phyloP scores from a whole-genome alignment of 2,888 invertebrate genomes.

The Campoplex nolae region DNA sequence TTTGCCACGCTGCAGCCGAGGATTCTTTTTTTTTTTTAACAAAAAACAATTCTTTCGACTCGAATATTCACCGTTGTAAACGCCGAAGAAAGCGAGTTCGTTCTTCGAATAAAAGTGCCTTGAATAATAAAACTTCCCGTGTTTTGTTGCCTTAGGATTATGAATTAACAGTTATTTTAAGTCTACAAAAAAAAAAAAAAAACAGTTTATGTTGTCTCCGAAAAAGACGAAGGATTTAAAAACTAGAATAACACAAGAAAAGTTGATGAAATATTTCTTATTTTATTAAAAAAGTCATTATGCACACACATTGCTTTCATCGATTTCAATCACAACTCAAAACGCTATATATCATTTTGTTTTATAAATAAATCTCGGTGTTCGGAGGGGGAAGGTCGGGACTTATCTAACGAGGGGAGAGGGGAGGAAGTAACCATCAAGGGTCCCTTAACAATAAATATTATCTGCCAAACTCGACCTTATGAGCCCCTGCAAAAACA shows the following conservation, averaged over 20 bases:
- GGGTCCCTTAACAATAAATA: slow-evolving; percentile 74
- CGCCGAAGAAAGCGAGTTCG: slow-evolving; percentile 70
- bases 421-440: slow-evolving; percentile 72
- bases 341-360: slow-evolving; percentile 75
- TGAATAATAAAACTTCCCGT: slow-evolving; percentile 70
- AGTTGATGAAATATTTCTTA: slow-evolving; percentile 65
- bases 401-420: slow-evolving; percentile 49
- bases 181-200: no score
- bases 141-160: not conserved
- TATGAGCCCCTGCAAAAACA: slow-evolving; percentile 80
- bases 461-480: slow-evolving; percentile 67
- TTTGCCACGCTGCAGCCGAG: slow-evolving; percentile 70
- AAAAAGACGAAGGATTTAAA: not conserved
- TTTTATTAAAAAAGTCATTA: slow-evolving; percentile 76
- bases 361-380: slow-evolving; percentile 77
- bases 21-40: slow-evolving; percentile 27
- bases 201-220: not conserved
- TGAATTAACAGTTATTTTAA: not conserved
- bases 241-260: slow-evolving; percentile 24
- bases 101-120: slow-evolving; percentile 82
- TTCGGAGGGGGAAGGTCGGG: slow-evolving; percentile 28
- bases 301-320: slow-evolving; percentile 72
- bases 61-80: slow-evolving; percentile 77
- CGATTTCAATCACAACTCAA: slow-evolving; percentile 73
- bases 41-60: slow-evolving; percentile 50